phyloP scores from a whole-genome alignment of 2,113 vertebrate species.

The Alligator mississippiensis region DNA sequence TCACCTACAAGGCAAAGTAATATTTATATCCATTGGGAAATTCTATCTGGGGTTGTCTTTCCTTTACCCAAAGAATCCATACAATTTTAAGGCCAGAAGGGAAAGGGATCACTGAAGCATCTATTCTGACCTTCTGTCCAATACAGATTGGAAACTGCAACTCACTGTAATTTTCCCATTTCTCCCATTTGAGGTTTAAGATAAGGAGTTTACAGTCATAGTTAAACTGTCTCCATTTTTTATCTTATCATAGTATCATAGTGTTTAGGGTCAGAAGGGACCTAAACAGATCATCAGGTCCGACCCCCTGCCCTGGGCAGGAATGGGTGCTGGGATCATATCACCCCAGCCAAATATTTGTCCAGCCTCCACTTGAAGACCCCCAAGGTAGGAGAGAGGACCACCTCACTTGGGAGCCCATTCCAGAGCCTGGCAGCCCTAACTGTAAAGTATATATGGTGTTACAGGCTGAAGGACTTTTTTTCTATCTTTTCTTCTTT shows the following conservation, averaged over 20 bases:
- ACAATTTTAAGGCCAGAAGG: not conserved
- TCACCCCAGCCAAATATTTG: no score
- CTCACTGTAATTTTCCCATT: not conserved
- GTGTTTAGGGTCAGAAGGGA: no score
- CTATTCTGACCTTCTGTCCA: not conserved
- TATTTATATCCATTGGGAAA: not conserved
- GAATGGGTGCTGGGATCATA: no score
- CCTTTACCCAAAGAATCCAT: not conserved
- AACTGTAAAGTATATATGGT: not conserved
- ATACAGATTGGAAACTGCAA: not conserved
- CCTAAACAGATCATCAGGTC: not conserved
- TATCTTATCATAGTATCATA: not conserved
- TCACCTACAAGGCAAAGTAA: not conserved
- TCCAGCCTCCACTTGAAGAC: no score
- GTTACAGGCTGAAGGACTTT: not conserved
- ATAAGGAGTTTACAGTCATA: not conserved
- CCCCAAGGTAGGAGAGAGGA: no score
- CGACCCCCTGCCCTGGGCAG: no score
- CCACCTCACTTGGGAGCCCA: no score
- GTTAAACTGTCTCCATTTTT: not conserved
- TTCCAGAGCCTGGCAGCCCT: no score
- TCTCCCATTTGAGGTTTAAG: not conserved
- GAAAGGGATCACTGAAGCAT: not conserved
- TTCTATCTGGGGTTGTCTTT: not conserved
- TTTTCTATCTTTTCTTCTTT: not conserved